Evolutionary conservation across 2,113 vertebrate species (phyloP).

Genomic region (Mustela nigripes): DNA sequence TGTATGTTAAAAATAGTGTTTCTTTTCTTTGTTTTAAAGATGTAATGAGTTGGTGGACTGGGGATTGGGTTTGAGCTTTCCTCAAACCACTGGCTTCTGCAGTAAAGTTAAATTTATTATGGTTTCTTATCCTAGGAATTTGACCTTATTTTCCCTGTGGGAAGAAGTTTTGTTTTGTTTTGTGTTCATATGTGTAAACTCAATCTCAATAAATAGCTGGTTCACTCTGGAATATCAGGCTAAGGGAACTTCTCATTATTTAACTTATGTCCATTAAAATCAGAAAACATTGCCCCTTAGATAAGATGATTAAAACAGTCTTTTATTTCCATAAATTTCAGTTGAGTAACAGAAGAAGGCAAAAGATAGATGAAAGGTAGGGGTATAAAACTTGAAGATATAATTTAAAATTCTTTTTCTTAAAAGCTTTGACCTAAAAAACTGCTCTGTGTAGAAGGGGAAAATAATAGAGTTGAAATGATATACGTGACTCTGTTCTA

Average conservation of each 20-base stretch:
- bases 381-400: slow-evolving; percentile 51
- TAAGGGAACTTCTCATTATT: neutral
- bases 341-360: neutral
- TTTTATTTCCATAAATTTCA: slow-evolving; percentile 1
- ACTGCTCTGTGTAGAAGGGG: slow-evolving; percentile 82
- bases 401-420: slow-evolving; percentile 80
- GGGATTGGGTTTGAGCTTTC: neutral
- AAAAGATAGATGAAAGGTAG: neutral
- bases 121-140: slow-evolving; percentile 49
- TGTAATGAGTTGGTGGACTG: neutral
- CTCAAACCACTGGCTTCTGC: neutral
- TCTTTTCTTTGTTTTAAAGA: slow-evolving; percentile 27
- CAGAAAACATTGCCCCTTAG: neutral
- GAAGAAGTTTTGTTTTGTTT: neutral
- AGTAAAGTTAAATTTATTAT: neutral
- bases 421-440: slow-evolving; percentile 85
- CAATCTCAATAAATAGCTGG: neutral
- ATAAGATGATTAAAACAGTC: neutral
- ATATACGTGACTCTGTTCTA: slow-evolving; percentile 76
- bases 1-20: neutral
- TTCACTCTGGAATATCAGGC: neutral
- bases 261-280: neutral
- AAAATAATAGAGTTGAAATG: slow-evolving; percentile 86
- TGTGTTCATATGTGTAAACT: neutral
- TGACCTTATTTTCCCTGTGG: neutral